phyloP scores from a whole-genome alignment of 35 echinoderm and acorn worm species.

The Heliocidaris tuberculata region DNA sequence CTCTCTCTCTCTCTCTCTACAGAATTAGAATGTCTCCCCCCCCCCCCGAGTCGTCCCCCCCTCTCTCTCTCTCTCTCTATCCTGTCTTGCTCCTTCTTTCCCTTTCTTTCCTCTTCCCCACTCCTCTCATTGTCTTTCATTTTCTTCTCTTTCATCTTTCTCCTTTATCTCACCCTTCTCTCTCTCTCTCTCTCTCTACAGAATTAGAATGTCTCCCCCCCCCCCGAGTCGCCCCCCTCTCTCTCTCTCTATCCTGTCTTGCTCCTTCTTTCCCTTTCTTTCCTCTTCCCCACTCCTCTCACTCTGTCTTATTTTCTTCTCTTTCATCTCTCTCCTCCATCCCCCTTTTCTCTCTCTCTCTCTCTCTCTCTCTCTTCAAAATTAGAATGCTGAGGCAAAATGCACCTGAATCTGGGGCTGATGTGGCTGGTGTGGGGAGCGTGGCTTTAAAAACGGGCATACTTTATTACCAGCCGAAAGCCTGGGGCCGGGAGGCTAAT shows the following conservation, averaged over 20 bases:
- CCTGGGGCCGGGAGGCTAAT: background rate
- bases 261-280: background rate
- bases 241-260: no score
- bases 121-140: background rate
- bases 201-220: no score
- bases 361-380: background rate
- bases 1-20: no score
- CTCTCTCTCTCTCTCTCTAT: no score
- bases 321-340: background rate
- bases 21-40: no score
- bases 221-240: no score
- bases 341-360: no score
- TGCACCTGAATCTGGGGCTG: background rate
- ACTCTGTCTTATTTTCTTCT: background rate
- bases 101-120: background rate
- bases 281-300: background rate
- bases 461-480: conserved; percentile 25
- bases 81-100: background rate
- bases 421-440: background rate
- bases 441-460: conserved; percentile 22
- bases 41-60: no score
- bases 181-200: background rate
- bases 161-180: no score
- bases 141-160: background rate
- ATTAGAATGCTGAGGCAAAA: background rate